Evolutionary conservation across 1,140 invertebrate genomes (phyloP), one percentile per base, ranked within the genome.

Genomic region (Drosophila murphyi): DNA sequence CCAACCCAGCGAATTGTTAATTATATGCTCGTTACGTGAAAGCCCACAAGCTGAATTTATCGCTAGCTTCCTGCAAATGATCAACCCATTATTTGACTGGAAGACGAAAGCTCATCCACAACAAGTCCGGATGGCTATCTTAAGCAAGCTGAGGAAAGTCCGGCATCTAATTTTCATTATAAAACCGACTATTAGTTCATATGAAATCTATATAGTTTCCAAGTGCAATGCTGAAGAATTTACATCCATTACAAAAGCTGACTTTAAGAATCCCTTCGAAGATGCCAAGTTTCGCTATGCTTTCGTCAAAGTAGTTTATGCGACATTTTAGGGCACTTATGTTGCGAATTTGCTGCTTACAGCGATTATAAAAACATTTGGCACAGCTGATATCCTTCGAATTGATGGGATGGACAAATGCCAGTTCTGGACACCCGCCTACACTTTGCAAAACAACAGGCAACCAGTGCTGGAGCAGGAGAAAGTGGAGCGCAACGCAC

Each of bases 291-390:
- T 43, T 43, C 39, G 39, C 39, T 7, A 41, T 39, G 50, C 32
- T 37, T 6, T 28, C 41, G 20, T 55, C 56, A 61, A 69, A 73
- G 41, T 73, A 56, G 71, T 60, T 73, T 73, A 73, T 61, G 68
- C 51, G 35, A 8, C 43, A 29, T 71, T 54, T 52, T 4, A 1
- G 3, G 28, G 5, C 39, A 37, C 20, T 62, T 37, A 45, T 65
- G 20, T 20, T 52, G 48, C 29, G 5, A 47, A 10, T 28, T 57
- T 35, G 48, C 39, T 51, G 69, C 52, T 43, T 54, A 48, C 70
- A 61, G 67, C 75, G 82, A 86, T 86, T 87, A 86, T 87, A 86
- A 87, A 86, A 86, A 78, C 82, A 86, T 86, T 86, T 86, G 78
- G 74, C 72, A 87, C 82, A 86, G 82, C 82, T 86, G 83, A 86